phyloP scores from a whole-genome alignment of 2,113 vertebrate genomes.

The Pontoporia blainvillei region DNA sequence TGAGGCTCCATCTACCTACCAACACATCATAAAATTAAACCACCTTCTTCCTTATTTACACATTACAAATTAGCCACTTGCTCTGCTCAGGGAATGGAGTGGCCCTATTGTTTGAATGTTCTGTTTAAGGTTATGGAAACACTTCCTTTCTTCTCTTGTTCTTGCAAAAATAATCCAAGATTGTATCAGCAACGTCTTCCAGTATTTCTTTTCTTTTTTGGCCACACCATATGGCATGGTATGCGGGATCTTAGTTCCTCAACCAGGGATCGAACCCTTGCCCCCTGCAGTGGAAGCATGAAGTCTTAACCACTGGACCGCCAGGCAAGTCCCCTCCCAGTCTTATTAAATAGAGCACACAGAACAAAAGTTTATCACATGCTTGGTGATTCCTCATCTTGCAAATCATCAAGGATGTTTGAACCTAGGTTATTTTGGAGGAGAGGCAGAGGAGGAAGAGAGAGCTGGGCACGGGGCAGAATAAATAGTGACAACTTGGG shows the following conservation, averaged over 20 bases:
- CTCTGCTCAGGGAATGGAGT: rapidly evolving
- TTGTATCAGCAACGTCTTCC: rapidly evolving
- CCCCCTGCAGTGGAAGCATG: no score
- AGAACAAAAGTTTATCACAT: neutral
- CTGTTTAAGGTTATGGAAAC: neutral
- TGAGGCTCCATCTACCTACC: rapidly evolving
- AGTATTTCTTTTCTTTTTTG: neutral
- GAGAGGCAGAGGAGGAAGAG: neutral
- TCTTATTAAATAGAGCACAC: rapidly evolving
- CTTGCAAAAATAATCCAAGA: neutral
- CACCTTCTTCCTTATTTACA: rapidly evolving
- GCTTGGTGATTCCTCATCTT: neutral
- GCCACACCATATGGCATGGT: no score
- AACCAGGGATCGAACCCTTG: no score
- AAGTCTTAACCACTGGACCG: no score
- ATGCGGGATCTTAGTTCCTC: no score
- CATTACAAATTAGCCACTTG: neutral
- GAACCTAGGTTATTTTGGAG: neutral
- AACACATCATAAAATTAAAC: neutral
- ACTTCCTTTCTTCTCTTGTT: neutral
- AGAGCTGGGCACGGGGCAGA: neutral
- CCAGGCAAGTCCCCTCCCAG: neutral
- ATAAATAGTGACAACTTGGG: neutral
- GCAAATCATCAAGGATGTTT: neutral
- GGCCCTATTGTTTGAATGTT: neutral